These are phyloP conservation scores for Pipistrellus kuhlii DNA, from an alignment of 2,797 vertebrate species.

Conservation along the genomic window DNA sequence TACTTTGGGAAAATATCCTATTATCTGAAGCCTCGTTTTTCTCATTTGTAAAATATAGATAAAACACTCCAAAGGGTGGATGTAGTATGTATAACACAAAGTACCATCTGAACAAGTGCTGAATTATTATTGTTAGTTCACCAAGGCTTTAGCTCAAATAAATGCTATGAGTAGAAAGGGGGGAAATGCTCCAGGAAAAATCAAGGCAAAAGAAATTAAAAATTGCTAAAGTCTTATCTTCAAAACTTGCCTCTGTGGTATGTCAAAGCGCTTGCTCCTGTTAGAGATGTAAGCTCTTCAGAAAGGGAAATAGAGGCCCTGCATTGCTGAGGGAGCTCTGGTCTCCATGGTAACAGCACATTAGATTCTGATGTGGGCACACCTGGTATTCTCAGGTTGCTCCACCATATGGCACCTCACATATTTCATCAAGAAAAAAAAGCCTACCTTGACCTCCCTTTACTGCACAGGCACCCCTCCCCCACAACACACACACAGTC, in stretches of 20 bases:
- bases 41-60: background rate
- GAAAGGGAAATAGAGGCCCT: background rate
- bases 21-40: slow-evolving; percentile 27
- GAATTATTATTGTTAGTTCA: background rate
- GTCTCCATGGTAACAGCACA: slow-evolving; percentile 80
- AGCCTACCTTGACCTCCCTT: slow-evolving; percentile 43
- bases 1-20: background rate
- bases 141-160: background rate
- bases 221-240: slow-evolving; percentile 56
- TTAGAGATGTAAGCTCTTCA: slow-evolving; percentile 12
- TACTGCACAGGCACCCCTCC: no score
- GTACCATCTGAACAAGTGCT: background rate
- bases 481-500: no score
- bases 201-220: slow-evolving; percentile 29
- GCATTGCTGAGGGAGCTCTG: background rate
- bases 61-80: background rate
- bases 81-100: background rate
- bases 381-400: slow-evolving; percentile 80
- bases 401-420: slow-evolving; percentile 70
- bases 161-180: background rate
- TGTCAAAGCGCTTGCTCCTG: slow-evolving; percentile 64
- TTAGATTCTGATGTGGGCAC: slow-evolving; percentile 42
- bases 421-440: slow-evolving; percentile 63
- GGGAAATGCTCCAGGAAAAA: background rate
- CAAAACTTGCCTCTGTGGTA: slow-evolving; percentile 58